Percentiles rank a stretch among this genome's conserved stretches.
Evolutionary conservation across 2,797 vertebrate genomes (phyloP).

Genomic region (Vireo griseus): DNA sequence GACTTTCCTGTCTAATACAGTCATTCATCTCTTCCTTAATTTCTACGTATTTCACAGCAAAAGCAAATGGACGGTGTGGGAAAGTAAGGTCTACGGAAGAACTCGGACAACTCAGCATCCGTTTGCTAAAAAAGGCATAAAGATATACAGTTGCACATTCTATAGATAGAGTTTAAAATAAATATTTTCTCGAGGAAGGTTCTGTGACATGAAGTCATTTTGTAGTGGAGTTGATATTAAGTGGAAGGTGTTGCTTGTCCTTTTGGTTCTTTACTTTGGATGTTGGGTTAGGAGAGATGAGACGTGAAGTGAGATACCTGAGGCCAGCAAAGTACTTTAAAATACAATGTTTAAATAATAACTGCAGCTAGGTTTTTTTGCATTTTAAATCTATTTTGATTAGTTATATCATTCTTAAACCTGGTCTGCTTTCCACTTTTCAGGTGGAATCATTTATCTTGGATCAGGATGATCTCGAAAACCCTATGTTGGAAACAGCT

Average conservation of each 20-base stretch:
- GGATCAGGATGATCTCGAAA: conserved; percentile 84
- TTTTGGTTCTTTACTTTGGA: neutral
- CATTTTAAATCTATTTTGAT: neutral
- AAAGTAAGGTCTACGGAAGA: neutral
- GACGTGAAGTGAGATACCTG: neutral
- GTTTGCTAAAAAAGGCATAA: neutral
- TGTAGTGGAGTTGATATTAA: neutral
- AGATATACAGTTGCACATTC: fast-evolving
- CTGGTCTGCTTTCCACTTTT: neutral
- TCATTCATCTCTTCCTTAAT: neutral
- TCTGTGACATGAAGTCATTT: neutral
- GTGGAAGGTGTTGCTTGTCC: neutral
- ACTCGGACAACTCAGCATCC: neutral
- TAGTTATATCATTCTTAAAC: neutral
- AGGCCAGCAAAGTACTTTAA: neutral
- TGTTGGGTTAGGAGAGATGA: neutral
- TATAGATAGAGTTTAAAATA: neutral
- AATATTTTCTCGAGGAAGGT: neutral
- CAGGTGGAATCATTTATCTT: conserved; percentile 84
- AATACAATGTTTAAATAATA: neutral
- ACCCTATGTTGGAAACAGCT: conserved; percentile 82
- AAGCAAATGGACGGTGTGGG: neutral
- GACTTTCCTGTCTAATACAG: neutral
- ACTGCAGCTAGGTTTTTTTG: fast-evolving
- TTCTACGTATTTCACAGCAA: neutral